Percentiles rank a stretch among this genome's conserved stretches.
phyloP scores from a whole-genome alignment of 2,113 vertebrate species.

The Phaethon lepturus region DNA sequence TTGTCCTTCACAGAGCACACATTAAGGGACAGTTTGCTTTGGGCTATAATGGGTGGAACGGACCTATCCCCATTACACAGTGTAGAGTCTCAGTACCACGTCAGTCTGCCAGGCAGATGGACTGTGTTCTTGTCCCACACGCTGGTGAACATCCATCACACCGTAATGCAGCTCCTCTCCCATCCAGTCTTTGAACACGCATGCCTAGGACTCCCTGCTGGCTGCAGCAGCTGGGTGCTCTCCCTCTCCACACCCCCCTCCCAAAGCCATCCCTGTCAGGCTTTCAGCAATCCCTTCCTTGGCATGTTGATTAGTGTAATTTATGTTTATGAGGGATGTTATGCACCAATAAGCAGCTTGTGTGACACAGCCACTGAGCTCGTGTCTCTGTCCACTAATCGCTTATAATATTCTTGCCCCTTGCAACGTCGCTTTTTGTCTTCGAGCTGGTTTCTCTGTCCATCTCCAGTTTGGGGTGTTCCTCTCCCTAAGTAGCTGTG shows the following conservation, averaged over 20 bases:
- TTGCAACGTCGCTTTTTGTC: fast-evolving
- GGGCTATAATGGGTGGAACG: background rate
- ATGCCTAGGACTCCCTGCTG: fast-evolving
- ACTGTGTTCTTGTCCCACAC: background rate
- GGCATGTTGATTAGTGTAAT: background rate
- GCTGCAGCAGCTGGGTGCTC: background rate
- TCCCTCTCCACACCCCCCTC: background rate
- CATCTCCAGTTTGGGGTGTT: background rate
- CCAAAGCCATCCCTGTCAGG: background rate
- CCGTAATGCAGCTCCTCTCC: fast-evolving
- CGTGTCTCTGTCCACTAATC: background rate
- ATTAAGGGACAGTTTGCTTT: background rate
- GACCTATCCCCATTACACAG: background rate
- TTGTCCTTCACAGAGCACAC: background rate
- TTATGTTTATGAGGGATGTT: background rate
- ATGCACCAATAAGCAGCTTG: background rate
- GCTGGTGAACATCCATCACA: background rate
- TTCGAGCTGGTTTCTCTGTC: background rate
- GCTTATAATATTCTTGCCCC: background rate
- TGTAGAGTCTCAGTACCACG: fast-evolving
- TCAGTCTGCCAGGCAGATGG: background rate
- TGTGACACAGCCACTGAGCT: background rate
- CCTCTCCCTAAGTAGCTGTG: background rate
- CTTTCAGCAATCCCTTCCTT: background rate
- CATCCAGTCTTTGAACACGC: fast-evolving